phyloP scores from a whole-genome alignment of 2,888 invertebrate genomes.

The Netelia fuscicornis region DNA sequence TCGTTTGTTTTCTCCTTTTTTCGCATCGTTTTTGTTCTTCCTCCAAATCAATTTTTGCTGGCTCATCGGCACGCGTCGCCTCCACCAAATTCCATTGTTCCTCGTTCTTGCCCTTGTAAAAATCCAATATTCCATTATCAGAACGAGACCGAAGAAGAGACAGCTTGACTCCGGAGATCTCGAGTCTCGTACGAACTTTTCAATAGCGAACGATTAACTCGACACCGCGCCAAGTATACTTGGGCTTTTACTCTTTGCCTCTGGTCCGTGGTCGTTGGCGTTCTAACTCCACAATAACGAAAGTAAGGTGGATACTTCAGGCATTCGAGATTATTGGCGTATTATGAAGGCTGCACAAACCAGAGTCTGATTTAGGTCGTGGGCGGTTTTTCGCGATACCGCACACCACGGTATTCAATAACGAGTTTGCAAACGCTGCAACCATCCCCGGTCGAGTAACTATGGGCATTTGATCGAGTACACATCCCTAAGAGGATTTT shows the following conservation, averaged over 20 bases:
- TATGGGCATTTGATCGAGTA: too few species aligned
- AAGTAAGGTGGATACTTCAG: slow-evolving; percentile 43
- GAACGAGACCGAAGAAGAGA: slow-evolving; percentile 13
- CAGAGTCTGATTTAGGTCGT: slow-evolving; percentile 75
- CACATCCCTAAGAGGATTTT: too few species aligned
- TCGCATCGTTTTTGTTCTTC: slow-evolving; percentile 6
- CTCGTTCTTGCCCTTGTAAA: not conserved
- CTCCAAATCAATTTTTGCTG: not conserved
- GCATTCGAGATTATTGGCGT: slow-evolving; percentile 68
- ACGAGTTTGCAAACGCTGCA: slow-evolving; percentile 60
- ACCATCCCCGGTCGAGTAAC: not conserved
- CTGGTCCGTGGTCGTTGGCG: slow-evolving; percentile 37
- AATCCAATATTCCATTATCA: slow-evolving; percentile 51
- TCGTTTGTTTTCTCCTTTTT: slow-evolving; percentile 6
- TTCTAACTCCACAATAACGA: not conserved
- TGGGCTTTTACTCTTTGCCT: slow-evolving; percentile 65
- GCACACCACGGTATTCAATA: slow-evolving; percentile 38
- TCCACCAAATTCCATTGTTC: slow-evolving; percentile 27
- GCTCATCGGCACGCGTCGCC: not conserved
- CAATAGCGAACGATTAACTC: slow-evolving; percentile 77
- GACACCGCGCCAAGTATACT: slow-evolving; percentile 71
- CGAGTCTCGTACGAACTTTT: slow-evolving; percentile 40
- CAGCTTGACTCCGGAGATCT: slow-evolving; percentile 16
- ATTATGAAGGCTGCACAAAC: slow-evolving; percentile 74
- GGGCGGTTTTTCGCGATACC: slow-evolving; percentile 62